Conservation (phyloP, 2,113 vertebrate species). For the Malurus melanocephalus region DNA sequence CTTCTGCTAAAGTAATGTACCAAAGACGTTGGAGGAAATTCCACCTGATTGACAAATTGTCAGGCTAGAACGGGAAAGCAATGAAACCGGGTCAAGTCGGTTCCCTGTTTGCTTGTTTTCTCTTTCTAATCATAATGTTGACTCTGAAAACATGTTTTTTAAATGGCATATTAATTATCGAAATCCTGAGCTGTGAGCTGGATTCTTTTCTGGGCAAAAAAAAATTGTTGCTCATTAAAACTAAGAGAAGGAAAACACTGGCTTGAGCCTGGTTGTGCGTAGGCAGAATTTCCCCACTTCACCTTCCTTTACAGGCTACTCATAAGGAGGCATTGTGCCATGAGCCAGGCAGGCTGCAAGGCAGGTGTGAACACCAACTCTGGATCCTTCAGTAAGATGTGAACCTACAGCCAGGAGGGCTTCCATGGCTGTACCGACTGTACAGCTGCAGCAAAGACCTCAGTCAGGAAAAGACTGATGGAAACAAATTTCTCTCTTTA, state of each 20-base stretch:
- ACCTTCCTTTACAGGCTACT: neutral
- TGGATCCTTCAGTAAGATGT: neutral
- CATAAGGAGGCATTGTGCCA: neutral
- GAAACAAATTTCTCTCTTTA: neutral
- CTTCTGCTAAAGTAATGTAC: conserved; percentile 26
- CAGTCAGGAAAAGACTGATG: neutral
- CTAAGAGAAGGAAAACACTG: conserved; percentile 13
- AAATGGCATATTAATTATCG: conserved; percentile 11
- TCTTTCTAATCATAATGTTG: neutral
- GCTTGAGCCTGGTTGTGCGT: conserved; percentile 8
- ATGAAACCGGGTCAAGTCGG: neutral
- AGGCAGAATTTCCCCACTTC: neutral
- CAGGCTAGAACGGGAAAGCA: neutral
- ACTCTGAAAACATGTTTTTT: conserved; percentile 4
- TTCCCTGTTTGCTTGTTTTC: conserved; percentile 32
- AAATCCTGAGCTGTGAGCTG: conserved; percentile 7
- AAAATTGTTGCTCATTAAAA: conserved; percentile 34
- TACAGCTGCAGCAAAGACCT: neutral
- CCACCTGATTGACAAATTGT: conserved; percentile 40
- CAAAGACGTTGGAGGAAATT: neutral
- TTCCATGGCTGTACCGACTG: neutral
- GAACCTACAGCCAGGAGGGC: neutral
- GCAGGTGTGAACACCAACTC: neutral
- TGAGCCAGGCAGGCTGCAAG: neutral
- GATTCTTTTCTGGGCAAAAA: conserved; percentile 15